Base-by-base conservation (phyloP, 30 jellyfish, hydroid and myxozoan genomes). In the Rhopilema esculentum region DNA sequence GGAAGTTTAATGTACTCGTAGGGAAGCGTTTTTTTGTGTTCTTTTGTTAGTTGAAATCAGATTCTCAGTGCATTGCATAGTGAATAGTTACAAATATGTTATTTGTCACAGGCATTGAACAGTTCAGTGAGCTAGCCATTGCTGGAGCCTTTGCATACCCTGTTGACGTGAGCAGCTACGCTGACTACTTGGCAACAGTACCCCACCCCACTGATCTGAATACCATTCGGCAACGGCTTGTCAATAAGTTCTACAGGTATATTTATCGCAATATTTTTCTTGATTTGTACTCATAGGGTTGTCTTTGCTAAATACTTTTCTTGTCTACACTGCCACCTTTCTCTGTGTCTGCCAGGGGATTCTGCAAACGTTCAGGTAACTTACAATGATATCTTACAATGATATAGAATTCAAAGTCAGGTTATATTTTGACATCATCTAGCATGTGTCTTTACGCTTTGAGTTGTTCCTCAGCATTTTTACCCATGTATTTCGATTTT, bases 61-160 rank as follows among this genome's bases (percentile, higher is more conserved):
- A 40, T 2, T 40, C 12, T 6, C 57, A 40, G 57, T 40, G 57
- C 12, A 12, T 40, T 40, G 6, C 9, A 12, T 40, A 40, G 6
- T 40, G 57, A 40, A 40, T 2, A 6, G 57, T 40, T 40, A 2
- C 6, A 40, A 40, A 40, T 12, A 6, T 2, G 57, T 6, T 40
- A 12, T 40, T 40, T 49, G 63, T 66, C 27, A 27, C 62, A 88
- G 98, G 97, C 15, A 70, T 95, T 32, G 95, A 95, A 33, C 95
- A 77, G 25, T 88, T 95, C 53, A 78, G 95, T 40, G 97, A 80
- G 64, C 61, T 95, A 25, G 90, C 96, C 57, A 50, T 90, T 49
- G 97, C 97, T 24, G 91, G 92, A 0, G 86, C 99, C 28, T 95
- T 95, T 63, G 96, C 96, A 0, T 86, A 40, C 66, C 99, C 99